These are phyloP conservation scores for Aegypius monachus DNA, from an alignment of 2,113 vertebrate species.

Conservation along the genomic window DNA sequence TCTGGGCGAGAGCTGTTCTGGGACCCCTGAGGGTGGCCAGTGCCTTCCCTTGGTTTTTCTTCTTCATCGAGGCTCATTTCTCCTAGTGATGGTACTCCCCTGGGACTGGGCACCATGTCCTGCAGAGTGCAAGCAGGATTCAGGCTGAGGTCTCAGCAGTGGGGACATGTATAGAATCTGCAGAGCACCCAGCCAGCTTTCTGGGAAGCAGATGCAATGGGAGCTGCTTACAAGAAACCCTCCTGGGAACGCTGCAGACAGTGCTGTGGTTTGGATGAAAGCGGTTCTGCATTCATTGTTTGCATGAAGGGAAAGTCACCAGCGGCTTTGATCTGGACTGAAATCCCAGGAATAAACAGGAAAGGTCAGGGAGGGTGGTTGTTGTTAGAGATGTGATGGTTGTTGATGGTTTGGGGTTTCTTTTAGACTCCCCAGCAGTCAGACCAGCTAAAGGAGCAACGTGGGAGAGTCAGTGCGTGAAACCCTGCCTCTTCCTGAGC, in stretches of 20 bases:
- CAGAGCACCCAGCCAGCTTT: background rate
- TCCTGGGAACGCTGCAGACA: background rate
- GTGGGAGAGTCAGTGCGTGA: background rate
- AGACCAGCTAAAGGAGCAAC: background rate
- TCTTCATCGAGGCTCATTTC: background rate
- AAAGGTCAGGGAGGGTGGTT: background rate
- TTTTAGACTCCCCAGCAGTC: background rate
- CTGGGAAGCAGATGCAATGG: background rate
- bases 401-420: background rate
- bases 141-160: background rate
- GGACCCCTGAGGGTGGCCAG: background rate
- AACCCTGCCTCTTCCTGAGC: background rate
- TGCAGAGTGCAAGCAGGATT: background rate
- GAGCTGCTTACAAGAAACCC: background rate
- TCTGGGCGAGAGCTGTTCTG: background rate
- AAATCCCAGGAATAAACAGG: background rate
- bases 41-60: background rate
- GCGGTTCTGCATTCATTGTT: background rate
- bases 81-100: background rate
- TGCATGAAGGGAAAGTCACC: background rate
- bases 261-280: background rate
- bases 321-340: background rate
- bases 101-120: background rate
- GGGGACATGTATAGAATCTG: fast-evolving
- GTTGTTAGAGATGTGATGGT: background rate